These are phyloP conservation scores for Aphodius granarius DNA, from an alignment of 2,888 invertebrate species.

Conservation along the genomic window DNA sequence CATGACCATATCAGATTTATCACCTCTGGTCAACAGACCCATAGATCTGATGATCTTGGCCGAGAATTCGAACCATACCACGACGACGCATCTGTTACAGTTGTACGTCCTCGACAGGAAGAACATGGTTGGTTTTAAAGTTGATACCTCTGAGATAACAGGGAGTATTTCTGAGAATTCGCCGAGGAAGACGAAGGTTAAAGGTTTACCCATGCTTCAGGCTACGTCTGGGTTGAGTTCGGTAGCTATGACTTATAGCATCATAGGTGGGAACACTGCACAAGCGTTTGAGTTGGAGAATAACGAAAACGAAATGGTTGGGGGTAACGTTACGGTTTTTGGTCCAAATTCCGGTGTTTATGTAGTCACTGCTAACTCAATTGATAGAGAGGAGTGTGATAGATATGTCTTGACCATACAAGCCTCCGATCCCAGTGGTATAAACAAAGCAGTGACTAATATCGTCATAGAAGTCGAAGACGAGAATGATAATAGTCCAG, in stretches of 20 bases:
- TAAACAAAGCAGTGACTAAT: conserved; percentile 80
- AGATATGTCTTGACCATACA: conserved; percentile 76
- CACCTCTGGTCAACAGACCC: conserved; percentile 78
- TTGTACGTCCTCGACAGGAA: conserved; percentile 81
- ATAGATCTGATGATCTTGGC: conserved; percentile 81
- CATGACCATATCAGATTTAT: conserved; percentile 87
- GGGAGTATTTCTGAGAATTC: conserved; percentile 80
- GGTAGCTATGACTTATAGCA: conserved; percentile 74
- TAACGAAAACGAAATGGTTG: conserved; percentile 54
- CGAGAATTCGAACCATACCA: conserved; percentile 78
- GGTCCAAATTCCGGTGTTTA: conserved; percentile 66
- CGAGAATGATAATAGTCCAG: conserved; percentile 90
- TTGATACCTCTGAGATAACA: conserved; percentile 62
- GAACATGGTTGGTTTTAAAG: conserved; percentile 78
- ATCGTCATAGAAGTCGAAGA: conserved; percentile 77
- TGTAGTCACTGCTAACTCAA: conserved; percentile 71
- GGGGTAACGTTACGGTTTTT: conserved; percentile 56
- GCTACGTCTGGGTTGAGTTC: conserved; percentile 70
- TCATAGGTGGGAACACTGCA: conserved; percentile 75
- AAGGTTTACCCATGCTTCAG: conserved; percentile 70
- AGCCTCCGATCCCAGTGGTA: conserved; percentile 77
- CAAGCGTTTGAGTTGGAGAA: conserved; percentile 74
- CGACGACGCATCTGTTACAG: conserved; percentile 77
- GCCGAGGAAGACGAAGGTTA: conserved; percentile 70
- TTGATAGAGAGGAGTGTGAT: conserved; percentile 77